Base-by-base conservation (phyloP, 2,888 invertebrate species). In the Caradrina clavipalpis region DNA sequence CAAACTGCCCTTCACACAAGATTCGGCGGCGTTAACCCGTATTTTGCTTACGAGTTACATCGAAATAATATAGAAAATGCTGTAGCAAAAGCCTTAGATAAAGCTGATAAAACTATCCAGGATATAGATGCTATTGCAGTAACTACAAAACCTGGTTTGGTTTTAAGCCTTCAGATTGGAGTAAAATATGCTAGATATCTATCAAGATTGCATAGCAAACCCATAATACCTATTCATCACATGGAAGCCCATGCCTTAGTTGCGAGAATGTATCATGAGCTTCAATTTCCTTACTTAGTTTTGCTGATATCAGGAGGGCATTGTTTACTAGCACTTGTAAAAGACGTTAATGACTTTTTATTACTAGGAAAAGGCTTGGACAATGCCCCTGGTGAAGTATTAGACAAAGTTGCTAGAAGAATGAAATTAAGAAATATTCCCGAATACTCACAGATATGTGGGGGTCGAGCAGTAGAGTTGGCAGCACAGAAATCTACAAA, bases 231-330 rank as follows among this genome's bases (percentile, higher is more conserved):
- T 0, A 97, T 99, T 71, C 99, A 99, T 96, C 99, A 99, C 87
- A 99, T 99, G 99, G 98, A 99, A 96, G 99, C 99, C 1, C 99
- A 99, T 96, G 99, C 99, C 6, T 95, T 99, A 69, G 98, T 98
- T 19, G 97, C 97, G 26, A 97, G 99, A 89, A 97, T 99, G 97
- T 95, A 90, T 78, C 82, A 97, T 84, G 88, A 97, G 80, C 94
- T 99, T 60, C 95, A 97, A 68, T 99, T 98, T 95, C 99, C 99
- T 31, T 99, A 98, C 93, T 93, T 99, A 70, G 98, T 98, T 54
- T 95, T 99, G 31, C 95, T 99, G 31, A 97, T 99, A 81, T 99
- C 99, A 86, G 99, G 99, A 55, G 99, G 99, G 0, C 99, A 99
- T 91, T 98, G 98, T 90, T 96, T 99, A 70, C 88, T 99, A 72